Base-by-base conservation (phyloP, 2,888 invertebrate genomes). In the Pachycephus smyrnensis region DNA sequence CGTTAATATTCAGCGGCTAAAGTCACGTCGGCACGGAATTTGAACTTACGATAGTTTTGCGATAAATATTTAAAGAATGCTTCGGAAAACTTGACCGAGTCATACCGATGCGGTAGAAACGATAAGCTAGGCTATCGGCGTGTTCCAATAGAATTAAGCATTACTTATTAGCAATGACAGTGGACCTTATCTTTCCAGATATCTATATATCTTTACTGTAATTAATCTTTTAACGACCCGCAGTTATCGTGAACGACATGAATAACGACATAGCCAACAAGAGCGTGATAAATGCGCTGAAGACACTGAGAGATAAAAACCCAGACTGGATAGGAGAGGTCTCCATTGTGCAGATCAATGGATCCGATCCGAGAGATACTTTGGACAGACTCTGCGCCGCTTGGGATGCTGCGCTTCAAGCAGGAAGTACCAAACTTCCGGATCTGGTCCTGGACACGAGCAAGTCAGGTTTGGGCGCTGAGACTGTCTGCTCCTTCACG, bases 381-480 rank as follows among this genome's bases (percentile, higher is more conserved):
- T 76, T 89, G 11, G 85, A 88, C 15, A 78, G 76, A 1, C 84
- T 91, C 68, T 91, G 91, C 79, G 76, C 84, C 1, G 77, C 75
- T 0, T 91, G 91, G 91, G 86, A 87, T 30, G 40, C 78, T 3
- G 85, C 88, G 0, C 73, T 90, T 15, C 75, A 79, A 91, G 89
- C 95, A 78, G 93, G 93, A 15, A 93, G 93, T 1, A 94, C 94
- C 83, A 94, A 94, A 85, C 94, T 94, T 0, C 97, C 97, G 0
- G 96, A 97, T 91, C 92, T 97, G 23, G 94, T 97, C 11, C 92
- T 98, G 82, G 97, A 98, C 91, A 95, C 96, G 32, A 97, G 97
- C 0, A 95, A 95, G 92, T 94, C 95, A 6, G 97, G 97, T 4
- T 93, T 95, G 55, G 95, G 96, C 30, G 96, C 97, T 0, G 97